phyloP scores from a whole-genome alignment of 2,113 vertebrate species.

The Connochaetes taurinus region DNA sequence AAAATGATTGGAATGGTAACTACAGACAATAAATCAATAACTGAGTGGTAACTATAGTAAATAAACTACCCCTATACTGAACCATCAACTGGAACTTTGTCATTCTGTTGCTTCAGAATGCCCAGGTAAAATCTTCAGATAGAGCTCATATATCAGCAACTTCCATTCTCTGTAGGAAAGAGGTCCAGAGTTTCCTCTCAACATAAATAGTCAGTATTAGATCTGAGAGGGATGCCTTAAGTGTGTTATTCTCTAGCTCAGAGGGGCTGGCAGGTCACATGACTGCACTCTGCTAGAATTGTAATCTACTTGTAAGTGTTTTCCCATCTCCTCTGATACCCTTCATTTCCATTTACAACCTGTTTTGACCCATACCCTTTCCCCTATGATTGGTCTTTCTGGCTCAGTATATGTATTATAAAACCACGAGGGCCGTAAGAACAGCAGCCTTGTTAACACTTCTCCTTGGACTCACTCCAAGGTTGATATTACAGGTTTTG shows the following conservation, averaged over 20 bases:
- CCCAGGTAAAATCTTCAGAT: neutral
- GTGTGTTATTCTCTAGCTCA: neutral
- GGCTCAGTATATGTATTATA: neutral
- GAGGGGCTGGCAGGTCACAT: neutral
- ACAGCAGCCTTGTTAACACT: neutral
- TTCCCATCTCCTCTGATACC: neutral
- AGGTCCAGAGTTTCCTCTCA: neutral
- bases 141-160: neutral
- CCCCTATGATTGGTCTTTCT: neutral
- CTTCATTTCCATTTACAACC: neutral
- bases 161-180: neutral
- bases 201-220: neutral
- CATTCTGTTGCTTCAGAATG: neutral
- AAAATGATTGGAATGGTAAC: neutral
- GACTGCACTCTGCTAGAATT: neutral
- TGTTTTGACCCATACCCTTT: neutral
- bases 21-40: neutral
- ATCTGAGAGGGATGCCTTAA: neutral
- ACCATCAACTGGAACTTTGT: neutral
- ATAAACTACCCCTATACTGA: neutral
- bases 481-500: neutral
- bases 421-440: slow-evolving; percentile 1
- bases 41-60: neutral
- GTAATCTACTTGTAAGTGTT: neutral
- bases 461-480: neutral